phyloP scores from a whole-genome alignment of 2,797 vertebrate genomes.

The Cyclura pinguis region DNA sequence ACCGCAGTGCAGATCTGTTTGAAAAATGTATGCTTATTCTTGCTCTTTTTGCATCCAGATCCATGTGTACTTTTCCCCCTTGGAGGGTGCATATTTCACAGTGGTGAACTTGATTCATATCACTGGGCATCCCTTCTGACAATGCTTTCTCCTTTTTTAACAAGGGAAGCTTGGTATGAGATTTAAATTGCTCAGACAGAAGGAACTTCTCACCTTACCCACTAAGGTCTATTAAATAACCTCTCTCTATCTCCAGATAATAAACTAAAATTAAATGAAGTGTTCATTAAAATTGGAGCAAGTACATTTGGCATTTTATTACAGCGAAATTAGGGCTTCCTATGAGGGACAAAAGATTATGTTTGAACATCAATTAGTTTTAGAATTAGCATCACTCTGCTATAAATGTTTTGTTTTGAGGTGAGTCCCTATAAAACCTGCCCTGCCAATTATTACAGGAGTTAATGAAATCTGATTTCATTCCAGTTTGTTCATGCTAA shows the following conservation, averaged over 20 bases:
- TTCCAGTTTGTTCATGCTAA: neutral
- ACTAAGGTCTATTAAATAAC: neutral
- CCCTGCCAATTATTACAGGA: neutral
- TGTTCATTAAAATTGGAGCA: conserved; percentile 19
- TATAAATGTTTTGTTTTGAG: neutral
- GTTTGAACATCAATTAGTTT: neutral
- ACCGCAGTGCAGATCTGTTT: conserved; percentile 61
- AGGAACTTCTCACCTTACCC: conserved; percentile 39
- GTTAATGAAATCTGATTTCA: neutral
- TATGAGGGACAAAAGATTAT: neutral
- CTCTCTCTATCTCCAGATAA: conserved; percentile 49
- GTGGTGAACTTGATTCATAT: conserved; percentile 42
- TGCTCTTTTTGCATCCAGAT: conserved; percentile 34
- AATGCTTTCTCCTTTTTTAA: conserved; percentile 57
- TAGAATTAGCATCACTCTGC: neutral
- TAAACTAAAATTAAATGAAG: conserved; percentile 46
- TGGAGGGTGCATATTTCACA: conserved; percentile 37
- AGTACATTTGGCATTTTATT: conserved; percentile 28
- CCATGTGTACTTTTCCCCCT: conserved; percentile 15
- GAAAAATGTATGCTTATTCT: conserved; percentile 56
- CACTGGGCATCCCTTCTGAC: conserved; percentile 17
- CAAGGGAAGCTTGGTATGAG: conserved; percentile 37
- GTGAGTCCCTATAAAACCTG: neutral
- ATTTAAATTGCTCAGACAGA: conserved; percentile 3
- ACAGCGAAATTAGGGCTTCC: neutral